Percentiles rank a stretch among this genome's conserved stretches.
Conservation (phyloP, 2,888 invertebrate genomes). For the Synergus itoensis region DNA sequence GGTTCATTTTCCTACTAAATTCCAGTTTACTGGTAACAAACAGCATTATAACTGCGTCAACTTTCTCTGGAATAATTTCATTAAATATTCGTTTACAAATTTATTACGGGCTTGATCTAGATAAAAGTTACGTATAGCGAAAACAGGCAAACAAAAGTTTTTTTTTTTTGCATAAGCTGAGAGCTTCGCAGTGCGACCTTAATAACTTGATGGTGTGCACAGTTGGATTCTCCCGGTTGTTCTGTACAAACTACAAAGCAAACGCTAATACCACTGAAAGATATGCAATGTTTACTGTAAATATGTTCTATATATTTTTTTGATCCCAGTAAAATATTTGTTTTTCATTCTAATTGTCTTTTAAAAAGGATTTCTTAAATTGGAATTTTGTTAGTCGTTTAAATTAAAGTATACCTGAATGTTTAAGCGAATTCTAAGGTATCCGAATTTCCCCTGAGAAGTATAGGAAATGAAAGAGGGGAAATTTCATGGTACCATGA, state of each 20-base stretch:
- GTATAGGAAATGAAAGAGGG: background rate
- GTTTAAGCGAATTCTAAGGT: background rate
- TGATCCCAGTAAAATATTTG: background rate
- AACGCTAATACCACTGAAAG: conserved; percentile 6
- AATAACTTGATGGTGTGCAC: conserved; percentile 25
- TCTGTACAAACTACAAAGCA: conserved; percentile 17
- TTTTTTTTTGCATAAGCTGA: background rate
- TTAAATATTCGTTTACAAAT: background rate
- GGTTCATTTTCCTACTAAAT: background rate
- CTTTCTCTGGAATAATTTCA: background rate
- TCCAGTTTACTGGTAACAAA: background rate
- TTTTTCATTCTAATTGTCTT: background rate
- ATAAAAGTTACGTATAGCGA: background rate
- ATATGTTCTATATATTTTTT: background rate
- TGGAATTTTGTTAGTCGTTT: background rate
- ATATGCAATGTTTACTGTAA: background rate
- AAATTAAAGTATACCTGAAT: background rate
- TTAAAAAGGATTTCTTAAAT: background rate
- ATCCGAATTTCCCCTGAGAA: background rate
- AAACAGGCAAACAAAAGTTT: background rate
- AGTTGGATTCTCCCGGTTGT: conserved; percentile 17
- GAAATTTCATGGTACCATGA: background rate
- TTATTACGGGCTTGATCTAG: background rate
- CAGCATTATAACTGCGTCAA: background rate
- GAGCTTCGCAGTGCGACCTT: background rate